phyloP scores from a whole-genome alignment of 2,113 vertebrate genomes.

The Heliornis fulica region DNA sequence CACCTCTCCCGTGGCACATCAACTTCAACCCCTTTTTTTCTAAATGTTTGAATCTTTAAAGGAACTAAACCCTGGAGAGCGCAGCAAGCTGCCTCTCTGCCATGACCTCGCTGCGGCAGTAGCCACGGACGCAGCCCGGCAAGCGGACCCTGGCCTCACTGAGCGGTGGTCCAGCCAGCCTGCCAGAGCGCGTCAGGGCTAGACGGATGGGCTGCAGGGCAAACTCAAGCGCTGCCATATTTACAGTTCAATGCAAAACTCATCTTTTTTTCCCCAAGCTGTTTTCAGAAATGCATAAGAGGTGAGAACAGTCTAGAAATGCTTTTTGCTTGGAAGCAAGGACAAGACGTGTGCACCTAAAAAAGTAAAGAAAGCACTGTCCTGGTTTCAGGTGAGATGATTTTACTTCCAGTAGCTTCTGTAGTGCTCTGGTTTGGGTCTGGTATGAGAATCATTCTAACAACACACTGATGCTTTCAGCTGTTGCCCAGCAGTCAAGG shows the following conservation, averaged over 20 bases:
- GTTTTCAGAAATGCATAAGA: neutral
- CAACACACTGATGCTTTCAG: no score
- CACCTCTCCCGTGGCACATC: neutral
- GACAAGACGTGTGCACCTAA: neutral
- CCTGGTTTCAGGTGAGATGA: no score
- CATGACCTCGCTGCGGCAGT: neutral
- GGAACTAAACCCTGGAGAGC: neutral
- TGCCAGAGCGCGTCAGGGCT: neutral
- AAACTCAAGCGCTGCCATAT: neutral
- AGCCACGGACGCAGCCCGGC: accelerated
- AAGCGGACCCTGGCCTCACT: neutral
- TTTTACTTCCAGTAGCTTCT: no score
- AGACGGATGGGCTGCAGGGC: accelerated
- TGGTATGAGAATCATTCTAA: no score
- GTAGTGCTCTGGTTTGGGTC: no score
- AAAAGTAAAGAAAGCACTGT: neutral
- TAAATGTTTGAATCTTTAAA: neutral
- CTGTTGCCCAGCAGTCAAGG: no score
- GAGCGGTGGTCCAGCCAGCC: neutral
- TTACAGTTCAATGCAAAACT: neutral
- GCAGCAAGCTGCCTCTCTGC: neutral
- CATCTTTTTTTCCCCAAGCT: neutral
- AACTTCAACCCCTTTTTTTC: neutral
- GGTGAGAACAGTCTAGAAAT: neutral
- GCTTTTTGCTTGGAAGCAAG: no score